phyloP scores from a whole-genome alignment of 2,113 vertebrate genomes.

The Zootoca vivipara region DNA sequence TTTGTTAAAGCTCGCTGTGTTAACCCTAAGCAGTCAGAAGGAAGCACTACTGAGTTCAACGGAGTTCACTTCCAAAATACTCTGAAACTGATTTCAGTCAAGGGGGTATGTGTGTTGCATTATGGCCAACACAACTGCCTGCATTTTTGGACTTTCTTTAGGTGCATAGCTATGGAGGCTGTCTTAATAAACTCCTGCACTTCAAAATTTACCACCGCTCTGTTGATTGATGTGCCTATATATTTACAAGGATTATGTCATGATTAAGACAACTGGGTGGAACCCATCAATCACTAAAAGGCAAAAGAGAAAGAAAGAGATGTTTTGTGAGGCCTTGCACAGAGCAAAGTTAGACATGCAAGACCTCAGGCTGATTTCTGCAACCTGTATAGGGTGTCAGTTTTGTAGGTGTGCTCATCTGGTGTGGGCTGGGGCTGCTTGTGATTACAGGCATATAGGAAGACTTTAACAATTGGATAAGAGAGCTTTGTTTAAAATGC shows the following conservation, averaged over 20 bases:
- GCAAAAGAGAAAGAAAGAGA: background rate
- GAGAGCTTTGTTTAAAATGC: conserved; percentile 27
- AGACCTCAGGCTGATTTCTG: conserved; percentile 37
- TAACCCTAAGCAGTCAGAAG: too few relatives aligned
- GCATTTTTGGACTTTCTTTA: too few relatives aligned
- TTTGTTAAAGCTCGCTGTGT: too few relatives aligned
- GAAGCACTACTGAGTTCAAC: too few relatives aligned
- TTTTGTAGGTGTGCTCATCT: conserved; percentile 52
- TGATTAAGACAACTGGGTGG: background rate
- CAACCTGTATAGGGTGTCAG: background rate
- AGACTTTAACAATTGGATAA: conserved; percentile 14
- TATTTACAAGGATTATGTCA: conserved; percentile 30
- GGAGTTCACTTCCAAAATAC: too few relatives aligned
- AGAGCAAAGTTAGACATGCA: conserved; percentile 29
- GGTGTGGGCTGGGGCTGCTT: conserved; percentile 36
- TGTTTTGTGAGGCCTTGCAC: background rate
- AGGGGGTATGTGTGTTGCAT: too few relatives aligned
- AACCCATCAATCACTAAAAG: conserved; percentile 20
- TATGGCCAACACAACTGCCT: too few relatives aligned
- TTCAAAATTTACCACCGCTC: too few relatives aligned
- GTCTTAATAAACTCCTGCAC: too few relatives aligned
- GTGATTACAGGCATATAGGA: background rate
- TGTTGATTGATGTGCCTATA: conserved; percentile 11
- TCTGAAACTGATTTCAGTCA: too few relatives aligned
- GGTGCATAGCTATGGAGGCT: too few relatives aligned